These are phyloP conservation scores for Notamacropus eugenii DNA, from an alignment of 2,797 vertebrate species.

Conservation along the genomic window DNA sequence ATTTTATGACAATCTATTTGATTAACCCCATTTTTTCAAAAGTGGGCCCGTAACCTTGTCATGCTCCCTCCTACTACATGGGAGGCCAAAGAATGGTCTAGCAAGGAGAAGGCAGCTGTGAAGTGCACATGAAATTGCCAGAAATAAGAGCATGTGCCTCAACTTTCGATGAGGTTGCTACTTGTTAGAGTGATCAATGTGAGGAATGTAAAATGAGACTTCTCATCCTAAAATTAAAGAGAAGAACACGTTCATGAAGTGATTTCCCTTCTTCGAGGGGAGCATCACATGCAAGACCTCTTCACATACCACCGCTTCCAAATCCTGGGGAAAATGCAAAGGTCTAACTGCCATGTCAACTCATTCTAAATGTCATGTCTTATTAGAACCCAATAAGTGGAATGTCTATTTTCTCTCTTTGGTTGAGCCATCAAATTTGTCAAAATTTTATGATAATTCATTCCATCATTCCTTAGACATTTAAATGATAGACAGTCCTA, in stretches of 20 bases:
- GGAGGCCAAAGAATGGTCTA: background rate
- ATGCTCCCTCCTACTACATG: background rate
- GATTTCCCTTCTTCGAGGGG: conserved; percentile 65
- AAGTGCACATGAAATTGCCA: background rate
- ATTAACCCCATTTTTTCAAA: conserved; percentile 46
- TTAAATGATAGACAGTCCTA: conserved; percentile 89
- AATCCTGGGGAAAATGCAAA: conserved; percentile 85
- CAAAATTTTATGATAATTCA: conserved; percentile 97
- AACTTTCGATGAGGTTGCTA: conserved; percentile 14
- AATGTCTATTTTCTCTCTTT: conserved; percentile 86
- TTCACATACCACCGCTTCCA: conserved; percentile 84
- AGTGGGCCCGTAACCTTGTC: background rate
- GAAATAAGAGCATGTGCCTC: conserved; percentile 25
- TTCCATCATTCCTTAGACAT: conserved; percentile 94
- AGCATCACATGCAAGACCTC: conserved; percentile 53
- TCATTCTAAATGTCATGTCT: conserved; percentile 95
- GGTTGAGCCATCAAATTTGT: conserved; percentile 93
- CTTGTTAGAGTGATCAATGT: conserved; percentile 16
- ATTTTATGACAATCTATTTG: background rate
- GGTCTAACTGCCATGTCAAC: conserved; percentile 92
- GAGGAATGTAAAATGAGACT: conserved; percentile 15
- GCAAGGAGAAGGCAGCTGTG: background rate
- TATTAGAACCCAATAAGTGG: conserved; percentile 90
- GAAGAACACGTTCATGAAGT: conserved; percentile 61
- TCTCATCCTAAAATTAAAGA: conserved; percentile 64